Base-by-base conservation (phyloP, 2,797 vertebrate genomes). In the Streptopelia turtur region DNA sequence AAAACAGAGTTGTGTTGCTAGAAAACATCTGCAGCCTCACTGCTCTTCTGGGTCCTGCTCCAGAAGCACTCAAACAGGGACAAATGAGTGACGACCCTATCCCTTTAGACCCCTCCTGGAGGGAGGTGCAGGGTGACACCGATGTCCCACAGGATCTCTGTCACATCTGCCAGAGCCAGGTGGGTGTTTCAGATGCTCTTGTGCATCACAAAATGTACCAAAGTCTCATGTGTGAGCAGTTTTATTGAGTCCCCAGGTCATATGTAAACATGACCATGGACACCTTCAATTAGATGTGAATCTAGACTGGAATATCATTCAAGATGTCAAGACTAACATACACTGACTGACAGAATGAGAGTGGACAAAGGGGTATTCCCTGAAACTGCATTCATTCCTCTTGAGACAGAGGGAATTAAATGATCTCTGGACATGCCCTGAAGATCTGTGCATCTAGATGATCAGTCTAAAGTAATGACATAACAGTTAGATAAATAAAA, bases 251-350 rank as follows among this genome's bases (percentile, higher is more conserved):
- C 25, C 30, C n/a, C 59, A 15, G 13, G 13, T 65, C 33, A 28
- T 11, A 24, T 1, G 0, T 6, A 43, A 59, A 33, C 15, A 23
- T 27, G 5, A 7, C 27, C 64, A 60, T 22, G 71, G 80, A 11
- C 20, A 41, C 4, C 31, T 57, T 24, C 3, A 41, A 17, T 5
- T 9, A 75, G 11, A 23, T 65, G 28, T 52, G 43, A 75, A 23
- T 64, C 1, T 5, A 61, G 45, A 20, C 9, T 37, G 50, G 60
- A 83, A 70, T 15, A 33, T 5, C 13, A 6, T 28, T 24, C 0
- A 0, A 30, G 45, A 10, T 53, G 17, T 70, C 31, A 24, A 28
- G 41, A 35, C 28, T 37, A 23, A 59, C 47, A 52, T 12, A 30
- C 28, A 12, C 55, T 49, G 31, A 57, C 43, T 13, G 43, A 43